These are phyloP conservation scores for Hymenopus coronatus DNA, from an alignment of 2,888 invertebrate species.

Conservation along the genomic window DNA sequence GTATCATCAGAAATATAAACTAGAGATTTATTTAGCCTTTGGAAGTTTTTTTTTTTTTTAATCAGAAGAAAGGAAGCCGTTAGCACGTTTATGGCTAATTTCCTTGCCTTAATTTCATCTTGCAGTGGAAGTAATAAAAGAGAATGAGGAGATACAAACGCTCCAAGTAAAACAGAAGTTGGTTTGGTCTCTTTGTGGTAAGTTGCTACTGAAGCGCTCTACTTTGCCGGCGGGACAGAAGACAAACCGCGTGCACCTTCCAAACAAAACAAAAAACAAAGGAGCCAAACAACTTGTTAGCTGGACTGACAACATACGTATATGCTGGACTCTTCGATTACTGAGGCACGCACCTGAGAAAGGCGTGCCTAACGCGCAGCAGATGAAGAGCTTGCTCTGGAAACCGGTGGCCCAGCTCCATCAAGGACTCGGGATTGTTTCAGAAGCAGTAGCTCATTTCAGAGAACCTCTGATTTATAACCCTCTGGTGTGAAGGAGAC, in stretches of 20 bases:
- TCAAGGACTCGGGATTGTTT: neutral
- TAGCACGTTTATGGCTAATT: neutral
- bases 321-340: neutral
- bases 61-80: neutral
- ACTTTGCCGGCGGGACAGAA: neutral
- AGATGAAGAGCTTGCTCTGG: neutral
- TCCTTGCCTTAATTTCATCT: neutral
- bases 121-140: neutral
- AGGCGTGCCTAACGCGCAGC: neutral
- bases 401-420: neutral
- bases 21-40: too few relatives aligned
- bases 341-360: neutral
- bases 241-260: neutral
- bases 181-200: neutral
- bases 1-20: neutral
- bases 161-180: neutral
- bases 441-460: neutral
- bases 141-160: neutral
- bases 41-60: too few relatives aligned
- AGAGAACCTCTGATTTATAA: neutral
- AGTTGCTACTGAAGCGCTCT: neutral
- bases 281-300: neutral
- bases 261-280: neutral
- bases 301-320: neutral
- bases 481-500: too few relatives aligned